Conservation (phyloP, 2,888 invertebrate genomes). For the Mythimna loreyi region DNA sequence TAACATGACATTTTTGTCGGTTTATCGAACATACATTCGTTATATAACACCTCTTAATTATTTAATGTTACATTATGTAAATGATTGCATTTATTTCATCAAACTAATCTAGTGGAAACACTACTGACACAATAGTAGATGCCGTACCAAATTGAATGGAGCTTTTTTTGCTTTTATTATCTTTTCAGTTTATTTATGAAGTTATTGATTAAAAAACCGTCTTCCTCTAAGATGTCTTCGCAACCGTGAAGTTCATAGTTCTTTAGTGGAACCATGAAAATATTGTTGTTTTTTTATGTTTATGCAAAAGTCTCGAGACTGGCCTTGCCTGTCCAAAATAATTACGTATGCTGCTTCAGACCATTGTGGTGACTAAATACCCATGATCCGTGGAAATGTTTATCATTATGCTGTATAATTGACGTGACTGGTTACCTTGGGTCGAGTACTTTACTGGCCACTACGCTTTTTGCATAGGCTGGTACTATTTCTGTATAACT, state of each 20-base stretch:
- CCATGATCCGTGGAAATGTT: constrained; percentile 84
- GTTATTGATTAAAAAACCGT: constrained; percentile 46
- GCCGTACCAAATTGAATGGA: constrained; percentile 44
- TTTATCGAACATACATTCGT: constrained; percentile 30
- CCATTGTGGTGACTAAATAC: constrained; percentile 78
- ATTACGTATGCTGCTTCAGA: constrained; percentile 71
- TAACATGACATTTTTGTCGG: constrained; percentile 56
- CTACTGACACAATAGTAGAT: constrained; percentile 48
- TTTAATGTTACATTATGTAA: constrained; percentile 63
- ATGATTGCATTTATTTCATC: constrained; percentile 46
- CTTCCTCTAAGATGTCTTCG: constrained; percentile 54
- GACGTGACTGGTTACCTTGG: constrained; percentile 80
- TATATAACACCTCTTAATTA: constrained; percentile 53
- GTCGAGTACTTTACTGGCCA: constrained; percentile 71
- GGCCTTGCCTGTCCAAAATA: constrained; percentile 79
- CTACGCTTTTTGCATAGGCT: constrained; percentile 67
- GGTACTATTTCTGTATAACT: constrained; percentile 47
- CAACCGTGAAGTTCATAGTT: constrained; percentile 67
- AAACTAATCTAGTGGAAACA: constrained; percentile 54
- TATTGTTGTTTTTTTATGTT: constrained; percentile 56
- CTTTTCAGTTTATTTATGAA: constrained; percentile 28
- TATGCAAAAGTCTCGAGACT: constrained; percentile 65
- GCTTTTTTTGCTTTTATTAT: constrained; percentile 39
- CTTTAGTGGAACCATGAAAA: constrained; percentile 61
- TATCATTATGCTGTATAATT: constrained; percentile 77